Evolutionary conservation across 2,888 invertebrate species (phyloP), one percentile per base, ranked within the genome.

Genomic region (Drosophila mimetica): DNA sequence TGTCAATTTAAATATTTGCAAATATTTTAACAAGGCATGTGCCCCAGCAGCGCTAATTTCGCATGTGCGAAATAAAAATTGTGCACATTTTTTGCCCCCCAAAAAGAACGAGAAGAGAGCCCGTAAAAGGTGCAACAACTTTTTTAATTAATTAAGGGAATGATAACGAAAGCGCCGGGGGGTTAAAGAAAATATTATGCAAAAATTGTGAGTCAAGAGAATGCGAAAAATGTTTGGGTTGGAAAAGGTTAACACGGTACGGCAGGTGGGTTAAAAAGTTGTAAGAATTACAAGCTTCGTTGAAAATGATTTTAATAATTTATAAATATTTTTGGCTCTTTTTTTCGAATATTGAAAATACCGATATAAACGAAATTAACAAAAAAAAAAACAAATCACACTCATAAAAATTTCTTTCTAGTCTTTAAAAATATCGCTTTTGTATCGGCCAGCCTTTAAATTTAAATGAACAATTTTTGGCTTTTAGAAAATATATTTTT

Each of bases 1-100:
- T 89, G 89, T 83, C 85, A 89, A 89, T 89, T 89, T 88, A 89
- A 89, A 89, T 88, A 89, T 89, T 89, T 86, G 76, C 76, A 89
- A 88, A 82, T 83, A 83, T 89, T 87, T 88, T 76, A 75, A 82
- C 79, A 79, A 82, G 77, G 72, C 70, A 72, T 55, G 60, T 55
- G 61, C 54, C 65, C 57, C 59, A 51, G 52, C 32, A 46, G 44
- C 61, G 72, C 82, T 79, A 82, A 79, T 79, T 79, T 79, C 71
- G 22, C 64, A 71, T 87, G 86, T 88, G 84, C 77, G 75, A 84
- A 85, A 88, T 77, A 86, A 75, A 87, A 83, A 86, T 86, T 81
- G 70, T 72, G 61, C 47, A 74, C 54, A 80, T 87, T 84, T 77
- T 75, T 50, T 60, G 47, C 37, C 9, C 46, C 36, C 28, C 54